These are phyloP conservation scores for Andrena minutula DNA, from an alignment of 2,888 invertebrate species.

Conservation along the genomic window DNA sequence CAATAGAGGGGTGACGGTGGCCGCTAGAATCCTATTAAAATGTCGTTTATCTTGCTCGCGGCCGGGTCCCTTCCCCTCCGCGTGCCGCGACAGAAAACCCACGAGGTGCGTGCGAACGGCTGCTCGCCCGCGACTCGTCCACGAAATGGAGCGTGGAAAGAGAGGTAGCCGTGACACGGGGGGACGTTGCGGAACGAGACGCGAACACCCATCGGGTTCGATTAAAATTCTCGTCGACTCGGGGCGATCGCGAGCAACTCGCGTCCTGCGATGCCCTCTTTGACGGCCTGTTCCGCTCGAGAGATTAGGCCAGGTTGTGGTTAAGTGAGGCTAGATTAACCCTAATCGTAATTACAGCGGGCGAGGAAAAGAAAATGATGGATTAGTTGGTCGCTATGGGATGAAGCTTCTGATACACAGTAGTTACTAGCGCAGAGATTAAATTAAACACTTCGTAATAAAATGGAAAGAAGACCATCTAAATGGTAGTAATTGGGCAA, in stretches of 20 bases:
- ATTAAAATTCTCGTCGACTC: neutral
- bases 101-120: slow-evolving; percentile 23
- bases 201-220: slow-evolving; percentile 3
- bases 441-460: too few species aligned
- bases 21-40: slow-evolving; percentile 69
- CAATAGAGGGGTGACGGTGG: slow-evolving; percentile 18
- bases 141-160: slow-evolving; percentile 42
- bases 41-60: slow-evolving; percentile 71
- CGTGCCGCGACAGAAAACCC: slow-evolving; percentile 24
- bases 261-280: neutral
- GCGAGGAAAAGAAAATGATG: too few species aligned
- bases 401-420: too few species aligned
- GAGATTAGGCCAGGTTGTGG: neutral
- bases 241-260: slow-evolving; percentile 10
- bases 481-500: too few species aligned
- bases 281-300: neutral
- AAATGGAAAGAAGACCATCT: too few species aligned
- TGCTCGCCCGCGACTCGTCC: slow-evolving; percentile 6
- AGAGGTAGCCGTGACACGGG: slow-evolving; percentile 8
- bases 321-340: too few species aligned
- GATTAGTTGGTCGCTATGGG: too few species aligned
- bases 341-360: too few species aligned
- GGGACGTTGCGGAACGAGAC: slow-evolving; percentile 4
- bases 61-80: slow-evolving; percentile 24
- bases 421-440: too few species aligned